Conservation (phyloP, 2,113 vertebrate species). For the Columba janthina region DNA sequence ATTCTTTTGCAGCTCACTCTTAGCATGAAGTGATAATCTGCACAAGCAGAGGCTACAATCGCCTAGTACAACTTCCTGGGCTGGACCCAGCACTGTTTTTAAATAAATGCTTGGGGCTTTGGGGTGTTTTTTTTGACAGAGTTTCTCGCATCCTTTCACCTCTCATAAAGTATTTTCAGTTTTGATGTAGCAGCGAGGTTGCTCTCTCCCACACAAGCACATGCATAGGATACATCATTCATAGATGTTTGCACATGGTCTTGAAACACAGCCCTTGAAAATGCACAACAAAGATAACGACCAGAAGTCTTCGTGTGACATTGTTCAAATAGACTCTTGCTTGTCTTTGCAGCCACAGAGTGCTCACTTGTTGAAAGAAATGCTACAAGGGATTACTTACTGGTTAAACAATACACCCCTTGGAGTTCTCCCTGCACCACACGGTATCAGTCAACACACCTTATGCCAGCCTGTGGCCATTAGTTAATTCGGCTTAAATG, state of each 20-base stretch:
- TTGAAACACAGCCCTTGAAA: background rate
- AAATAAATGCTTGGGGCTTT: background rate
- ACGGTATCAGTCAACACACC: background rate
- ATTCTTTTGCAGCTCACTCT: background rate
- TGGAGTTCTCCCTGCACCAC: background rate
- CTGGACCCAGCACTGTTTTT: background rate
- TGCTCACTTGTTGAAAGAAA: conserved; percentile 2
- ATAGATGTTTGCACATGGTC: background rate
- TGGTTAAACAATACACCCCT: background rate
- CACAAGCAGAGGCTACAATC: background rate
- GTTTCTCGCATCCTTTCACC: background rate
- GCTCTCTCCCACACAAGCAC: background rate
- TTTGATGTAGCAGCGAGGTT: background rate
- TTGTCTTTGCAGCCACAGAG: background rate
- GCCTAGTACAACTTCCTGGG: background rate
- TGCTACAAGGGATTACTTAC: background rate
- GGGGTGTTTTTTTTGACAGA: background rate
- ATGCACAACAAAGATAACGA: background rate
- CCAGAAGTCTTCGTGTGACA: background rate
- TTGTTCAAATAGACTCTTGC: background rate
- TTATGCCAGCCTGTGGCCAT: background rate
- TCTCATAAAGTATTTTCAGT: background rate
- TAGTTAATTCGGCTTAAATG: background rate
- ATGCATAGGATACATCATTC: background rate
- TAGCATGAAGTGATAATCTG: background rate